Percentiles rank a stretch among this genome's conserved stretches.
phyloP scores from a whole-genome alignment of 2,888 invertebrate species.

The Tetanocera ferruginea region DNA sequence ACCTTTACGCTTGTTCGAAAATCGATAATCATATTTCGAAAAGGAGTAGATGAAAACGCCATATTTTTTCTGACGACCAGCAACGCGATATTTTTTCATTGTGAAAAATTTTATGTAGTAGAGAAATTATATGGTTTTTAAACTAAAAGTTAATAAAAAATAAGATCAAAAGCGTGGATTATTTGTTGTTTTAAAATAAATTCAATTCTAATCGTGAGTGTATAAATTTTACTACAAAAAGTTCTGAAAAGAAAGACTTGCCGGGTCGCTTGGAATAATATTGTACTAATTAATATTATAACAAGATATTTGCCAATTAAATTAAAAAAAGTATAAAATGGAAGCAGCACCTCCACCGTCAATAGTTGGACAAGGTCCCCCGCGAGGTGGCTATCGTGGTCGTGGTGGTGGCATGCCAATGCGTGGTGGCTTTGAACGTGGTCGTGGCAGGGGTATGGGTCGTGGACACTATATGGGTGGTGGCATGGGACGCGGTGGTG shows the following conservation, averaged over 20 bases:
- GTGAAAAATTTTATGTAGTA: background rate
- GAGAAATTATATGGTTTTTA: background rate
- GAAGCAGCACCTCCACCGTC: constrained; percentile 61
- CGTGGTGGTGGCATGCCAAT: constrained; percentile 64
- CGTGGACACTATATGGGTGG: constrained; percentile 68
- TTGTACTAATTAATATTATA: background rate
- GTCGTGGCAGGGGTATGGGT: constrained; percentile 68
- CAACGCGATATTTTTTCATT: constrained; percentile 24
- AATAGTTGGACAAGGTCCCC: constrained; percentile 50
- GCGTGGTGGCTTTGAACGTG: constrained; percentile 67
- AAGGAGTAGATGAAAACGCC: constrained; percentile 27
- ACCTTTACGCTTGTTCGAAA: background rate
- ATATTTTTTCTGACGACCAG: constrained; percentile 30
- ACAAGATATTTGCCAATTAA: background rate
- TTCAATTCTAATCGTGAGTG: background rate
- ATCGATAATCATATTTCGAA: constrained; percentile 27
- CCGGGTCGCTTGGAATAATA: constrained; percentile 1
- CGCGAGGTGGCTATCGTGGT: constrained; percentile 65
- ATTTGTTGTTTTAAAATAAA: background rate
- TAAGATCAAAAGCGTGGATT: background rate
- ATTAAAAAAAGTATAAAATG: constrained; percentile 48
- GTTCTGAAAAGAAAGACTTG: background rate
- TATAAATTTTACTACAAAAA: background rate
- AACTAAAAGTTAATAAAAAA: background rate
- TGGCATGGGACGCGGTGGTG: constrained; percentile 60